These are phyloP conservation scores for Heteronetta atricapilla DNA, from an alignment of 2,113 vertebrate genomes.

Conservation along the genomic window DNA sequence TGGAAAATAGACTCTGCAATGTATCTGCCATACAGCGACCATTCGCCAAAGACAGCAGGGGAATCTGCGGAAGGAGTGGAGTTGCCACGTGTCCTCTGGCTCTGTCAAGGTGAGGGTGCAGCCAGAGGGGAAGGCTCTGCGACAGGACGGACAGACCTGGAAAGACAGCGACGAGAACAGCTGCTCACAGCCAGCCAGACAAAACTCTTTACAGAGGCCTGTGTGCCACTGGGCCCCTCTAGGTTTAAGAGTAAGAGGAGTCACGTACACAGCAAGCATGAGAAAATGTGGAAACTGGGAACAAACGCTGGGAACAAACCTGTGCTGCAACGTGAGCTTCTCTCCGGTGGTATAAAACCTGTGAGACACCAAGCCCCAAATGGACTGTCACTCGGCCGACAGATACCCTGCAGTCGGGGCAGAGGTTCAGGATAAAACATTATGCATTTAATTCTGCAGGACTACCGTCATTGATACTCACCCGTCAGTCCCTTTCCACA, in stretches of 20 bases:
- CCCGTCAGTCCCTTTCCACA: background rate
- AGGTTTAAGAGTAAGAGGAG: background rate
- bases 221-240: background rate
- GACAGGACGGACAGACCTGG: background rate
- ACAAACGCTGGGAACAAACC: background rate
- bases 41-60: rapidly evolving
- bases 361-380: background rate
- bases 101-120: background rate
- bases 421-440: background rate
- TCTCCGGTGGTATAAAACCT: background rate
- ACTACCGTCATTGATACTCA: background rate
- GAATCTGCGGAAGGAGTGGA: background rate
- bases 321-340: rapidly evolving
- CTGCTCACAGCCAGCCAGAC: background rate
- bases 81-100: rapidly evolving
- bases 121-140: background rate
- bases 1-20: background rate
- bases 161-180: background rate
- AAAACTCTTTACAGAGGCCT: background rate
- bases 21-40: background rate
- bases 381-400: rapidly evolving
- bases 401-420: background rate
- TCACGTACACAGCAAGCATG: rapidly evolving
- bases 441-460: background rate
- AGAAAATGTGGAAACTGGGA: background rate